Base-by-base conservation (phyloP, 2,888 invertebrate species). In the Siphlonurus alternatus region DNA sequence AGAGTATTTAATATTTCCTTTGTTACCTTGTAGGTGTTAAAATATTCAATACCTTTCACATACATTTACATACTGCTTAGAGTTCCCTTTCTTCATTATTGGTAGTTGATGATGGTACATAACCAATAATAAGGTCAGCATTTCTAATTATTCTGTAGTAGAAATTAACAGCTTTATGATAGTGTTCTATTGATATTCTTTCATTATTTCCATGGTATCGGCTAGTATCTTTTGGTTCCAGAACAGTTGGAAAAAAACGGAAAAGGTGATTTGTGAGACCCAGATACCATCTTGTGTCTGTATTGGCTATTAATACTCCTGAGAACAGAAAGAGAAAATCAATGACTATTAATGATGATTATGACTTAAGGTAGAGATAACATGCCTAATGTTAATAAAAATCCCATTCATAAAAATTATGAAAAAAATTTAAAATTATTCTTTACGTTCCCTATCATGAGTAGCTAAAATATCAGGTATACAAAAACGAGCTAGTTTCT, bases 121-220 rank as follows among this genome's bases (percentile, higher is more conserved):
- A 74, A 73, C 74, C 74, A 74, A 75, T 75, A 22, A 67, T 53
- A 2, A 67, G 60, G 54, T 79, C 76, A 24, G 77, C 72, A 70
- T 77, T 77, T 61, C 71, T 69, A 53, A 79, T 77, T 20, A 79
- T 65, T 67, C 77, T 74, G 65, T 76, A 74, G 68, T 74, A 80
- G 69, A 78, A 79, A 67, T 77, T 76, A 10, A 79, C 73, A 23
- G 74, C 72, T 67, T 76, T 71, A 64, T 76, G 72, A 67, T 76
- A 78, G 67, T 78, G 76, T 59, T 72, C 71, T 1, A 77, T 68
- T 5, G 76, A 72, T 51, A 80, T 76, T 23, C 77, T 70, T 69
- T 80, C 80, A 70, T 80, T 75, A 68, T 75, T 69, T n/a, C 79
- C 79, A 71, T 80, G 80, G 68, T 77, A 74, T 62, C 76, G 70